These are phyloP conservation scores for Diadumene lineata DNA, from an alignment of 92 coral and sea anemone species.

Conservation along the genomic window DNA sequence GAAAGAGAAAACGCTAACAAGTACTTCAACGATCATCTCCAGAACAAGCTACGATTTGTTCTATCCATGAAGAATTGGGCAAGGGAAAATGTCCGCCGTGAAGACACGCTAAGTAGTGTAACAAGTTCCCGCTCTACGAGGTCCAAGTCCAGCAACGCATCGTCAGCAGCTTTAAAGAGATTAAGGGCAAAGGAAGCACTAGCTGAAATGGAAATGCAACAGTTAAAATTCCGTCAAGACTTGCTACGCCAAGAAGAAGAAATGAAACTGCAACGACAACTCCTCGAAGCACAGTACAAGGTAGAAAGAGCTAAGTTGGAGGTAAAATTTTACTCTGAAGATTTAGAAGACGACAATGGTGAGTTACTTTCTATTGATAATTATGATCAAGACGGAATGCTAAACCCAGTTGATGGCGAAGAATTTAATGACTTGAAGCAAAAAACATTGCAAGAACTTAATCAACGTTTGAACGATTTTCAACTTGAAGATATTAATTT, in stretches of 20 bases:
- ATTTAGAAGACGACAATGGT: not conserved
- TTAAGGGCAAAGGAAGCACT: conserved; percentile 37
- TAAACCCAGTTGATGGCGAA: too few species aligned
- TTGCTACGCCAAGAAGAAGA: conserved; percentile 27
- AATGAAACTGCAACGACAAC: conserved; percentile 24
- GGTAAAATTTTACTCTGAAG: conserved; percentile 23
- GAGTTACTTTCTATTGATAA: too few species aligned
- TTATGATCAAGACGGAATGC: too few species aligned
- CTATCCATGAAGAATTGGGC: not conserved
- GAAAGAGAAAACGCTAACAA: not conserved
- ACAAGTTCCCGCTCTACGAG: too few species aligned
- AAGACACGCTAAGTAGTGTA: not conserved
- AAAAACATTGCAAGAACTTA: too few species aligned
- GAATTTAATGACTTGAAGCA: too few species aligned
- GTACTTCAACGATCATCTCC: not conserved
- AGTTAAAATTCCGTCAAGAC: conserved; percentile 36
- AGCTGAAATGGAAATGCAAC: conserved; percentile 27
- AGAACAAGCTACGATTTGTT: not conserved
- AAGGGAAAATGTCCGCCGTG: not conserved
- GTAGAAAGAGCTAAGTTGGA: conserved; percentile 38
- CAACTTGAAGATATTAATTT: too few species aligned
- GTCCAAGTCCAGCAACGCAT: conserved; percentile 1
- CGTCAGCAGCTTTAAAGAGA: conserved; percentile 24
- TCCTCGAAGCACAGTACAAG: conserved; percentile 38
- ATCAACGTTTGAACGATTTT: too few species aligned